phyloP scores from a whole-genome alignment of 2,113 vertebrate species.

The Bolborhynchus lineola region DNA sequence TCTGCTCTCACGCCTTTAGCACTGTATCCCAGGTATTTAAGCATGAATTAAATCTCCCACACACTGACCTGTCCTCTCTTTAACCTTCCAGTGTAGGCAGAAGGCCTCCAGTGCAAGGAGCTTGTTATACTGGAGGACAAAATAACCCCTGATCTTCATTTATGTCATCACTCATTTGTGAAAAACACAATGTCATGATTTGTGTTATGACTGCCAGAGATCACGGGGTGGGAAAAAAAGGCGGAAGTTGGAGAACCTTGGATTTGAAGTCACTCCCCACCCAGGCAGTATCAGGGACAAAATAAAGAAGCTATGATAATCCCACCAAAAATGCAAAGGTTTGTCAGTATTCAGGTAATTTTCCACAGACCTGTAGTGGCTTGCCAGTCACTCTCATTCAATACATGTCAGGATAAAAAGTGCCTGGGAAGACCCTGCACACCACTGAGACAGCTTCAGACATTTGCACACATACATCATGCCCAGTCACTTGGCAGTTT shows the following conservation, averaged over 20 bases:
- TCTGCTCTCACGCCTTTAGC: not conserved
- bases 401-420: not conserved
- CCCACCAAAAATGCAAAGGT: not conserved
- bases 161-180: not conserved
- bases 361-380: not conserved
- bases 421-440: not conserved
- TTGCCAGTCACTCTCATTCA: not conserved
- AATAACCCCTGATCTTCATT: conserved; percentile 26
- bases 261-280: conserved; percentile 5
- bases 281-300: not conserved
- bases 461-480: not conserved
- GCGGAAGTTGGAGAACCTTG: not conserved
- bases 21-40: not conserved
- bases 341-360: not conserved
- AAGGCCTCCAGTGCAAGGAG: not conserved
- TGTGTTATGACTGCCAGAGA: conserved; percentile 6
- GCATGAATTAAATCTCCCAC: conserved; percentile 21
- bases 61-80: conserved; percentile 39
- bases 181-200: not conserved
- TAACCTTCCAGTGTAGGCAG: not conserved
- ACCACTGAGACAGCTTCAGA: not conserved
- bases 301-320: not conserved
- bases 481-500: not conserved
- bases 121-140: not conserved
- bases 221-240: not conserved